Conservation (phyloP, 2,888 invertebrate genomes). For the Apeira syringaria region DNA sequence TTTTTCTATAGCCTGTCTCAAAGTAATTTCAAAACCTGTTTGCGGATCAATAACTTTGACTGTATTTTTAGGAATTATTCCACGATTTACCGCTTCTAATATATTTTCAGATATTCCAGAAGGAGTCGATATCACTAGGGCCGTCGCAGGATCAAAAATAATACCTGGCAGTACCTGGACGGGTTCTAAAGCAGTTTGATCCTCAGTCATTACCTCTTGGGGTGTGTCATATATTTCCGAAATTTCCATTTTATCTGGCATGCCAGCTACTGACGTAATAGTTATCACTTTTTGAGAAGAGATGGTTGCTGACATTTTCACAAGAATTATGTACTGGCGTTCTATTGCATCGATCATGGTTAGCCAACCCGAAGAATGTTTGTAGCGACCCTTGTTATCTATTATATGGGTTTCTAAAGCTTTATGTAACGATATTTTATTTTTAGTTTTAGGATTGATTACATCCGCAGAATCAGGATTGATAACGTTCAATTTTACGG, state of each 20-base stretch:
- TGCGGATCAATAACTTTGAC: slow-evolving; percentile 89
- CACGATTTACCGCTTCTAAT: slow-evolving; percentile 89
- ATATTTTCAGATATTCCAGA: slow-evolving; percentile 88
- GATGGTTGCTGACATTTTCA: slow-evolving; percentile 70
- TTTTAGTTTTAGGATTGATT: slow-evolving; percentile 89
- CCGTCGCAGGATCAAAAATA: slow-evolving; percentile 91
- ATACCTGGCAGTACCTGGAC: slow-evolving; percentile 88
- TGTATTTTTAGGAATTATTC: slow-evolving; percentile 86
- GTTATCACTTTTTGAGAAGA: slow-evolving; percentile 86
- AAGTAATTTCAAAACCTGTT: slow-evolving; percentile 86
- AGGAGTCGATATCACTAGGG: slow-evolving; percentile 88
- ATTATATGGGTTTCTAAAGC: slow-evolving; percentile 92
- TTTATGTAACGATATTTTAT: slow-evolving; percentile 86
- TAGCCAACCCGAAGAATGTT: slow-evolving; percentile 74
- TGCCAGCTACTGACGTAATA: slow-evolving; percentile 88
- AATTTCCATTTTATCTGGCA: slow-evolving; percentile 89
- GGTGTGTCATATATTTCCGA: slow-evolving; percentile 70
- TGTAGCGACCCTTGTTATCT: slow-evolving; percentile 91
- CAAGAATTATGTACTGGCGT: slow-evolving; percentile 85
- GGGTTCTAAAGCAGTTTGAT: slow-evolving; percentile 84
- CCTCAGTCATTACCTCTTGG: slow-evolving; percentile 44
- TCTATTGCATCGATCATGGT: slow-evolving; percentile 90
- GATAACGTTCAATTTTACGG: slow-evolving; percentile 92
- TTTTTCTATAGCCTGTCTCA: slow-evolving; percentile 90
- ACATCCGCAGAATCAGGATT: slow-evolving; percentile 93